phyloP scores from a whole-genome alignment of 2,797 vertebrate genomes.

The Hirundo rustica region DNA sequence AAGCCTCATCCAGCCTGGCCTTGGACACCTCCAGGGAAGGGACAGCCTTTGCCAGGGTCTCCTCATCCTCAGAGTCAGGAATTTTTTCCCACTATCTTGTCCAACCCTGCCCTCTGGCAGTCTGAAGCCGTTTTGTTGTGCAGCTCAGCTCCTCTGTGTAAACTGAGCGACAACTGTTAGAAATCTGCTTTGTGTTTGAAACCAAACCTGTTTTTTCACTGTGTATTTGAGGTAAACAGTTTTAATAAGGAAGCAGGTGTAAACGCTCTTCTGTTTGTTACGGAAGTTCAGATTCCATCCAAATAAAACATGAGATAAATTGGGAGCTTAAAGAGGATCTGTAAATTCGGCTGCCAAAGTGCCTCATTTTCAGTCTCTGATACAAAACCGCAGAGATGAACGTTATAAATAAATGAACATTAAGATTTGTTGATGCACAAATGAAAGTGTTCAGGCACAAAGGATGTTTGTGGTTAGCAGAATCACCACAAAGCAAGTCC shows the following conservation, averaged over 20 bases:
- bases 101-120: neutral
- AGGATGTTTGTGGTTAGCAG: neutral
- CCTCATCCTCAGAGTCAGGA: neutral
- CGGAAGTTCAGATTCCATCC: neutral
- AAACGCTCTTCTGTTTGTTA: neutral
- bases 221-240: neutral
- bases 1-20: fast-evolving
- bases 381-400: neutral
- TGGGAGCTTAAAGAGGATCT: neutral
- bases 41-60: neutral
- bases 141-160: neutral
- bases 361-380: neutral
- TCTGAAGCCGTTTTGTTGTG: neutral
- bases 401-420: neutral
- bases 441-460: neutral
- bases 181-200: neutral
- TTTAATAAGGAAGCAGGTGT: neutral
- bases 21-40: neutral
- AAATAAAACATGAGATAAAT: neutral
- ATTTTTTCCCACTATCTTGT: neutral
- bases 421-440: neutral
- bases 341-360: neutral
- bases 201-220: neutral
- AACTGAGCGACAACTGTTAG: neutral
- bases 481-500: neutral